phyloP scores from a whole-genome alignment of 2,888 invertebrate genomes.

The Volucella inanis region DNA sequence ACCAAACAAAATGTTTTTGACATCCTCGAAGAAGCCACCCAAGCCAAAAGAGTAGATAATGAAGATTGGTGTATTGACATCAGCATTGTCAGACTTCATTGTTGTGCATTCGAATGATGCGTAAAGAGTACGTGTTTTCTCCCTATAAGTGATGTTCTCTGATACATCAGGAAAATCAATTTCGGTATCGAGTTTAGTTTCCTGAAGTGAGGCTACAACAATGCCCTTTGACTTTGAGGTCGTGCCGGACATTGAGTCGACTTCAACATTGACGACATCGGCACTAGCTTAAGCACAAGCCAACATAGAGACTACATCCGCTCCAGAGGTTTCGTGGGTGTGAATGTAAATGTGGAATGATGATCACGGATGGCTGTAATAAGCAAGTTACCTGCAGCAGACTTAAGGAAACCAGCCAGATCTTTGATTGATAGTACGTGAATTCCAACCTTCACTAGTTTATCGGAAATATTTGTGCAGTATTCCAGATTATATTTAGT shows the following conservation, averaged over 20 bases:
- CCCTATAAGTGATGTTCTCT: constrained; percentile 99
- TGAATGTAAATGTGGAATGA: constrained; percentile 99
- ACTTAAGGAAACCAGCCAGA: constrained; percentile 98
- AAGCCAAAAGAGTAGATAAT: constrained; percentile 98
- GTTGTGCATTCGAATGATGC: constrained; percentile 99
- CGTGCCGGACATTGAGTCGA: constrained; percentile 99
- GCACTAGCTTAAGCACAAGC: constrained; percentile 96
- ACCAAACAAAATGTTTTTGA: constrained; percentile 96
- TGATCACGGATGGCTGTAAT: constrained; percentile 94
- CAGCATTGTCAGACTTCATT: constrained; percentile 99
- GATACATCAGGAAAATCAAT: constrained; percentile 91
- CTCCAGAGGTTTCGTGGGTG: constrained; percentile 99
- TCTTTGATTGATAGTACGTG: constrained; percentile 97
- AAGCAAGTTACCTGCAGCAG: constrained; percentile 92
- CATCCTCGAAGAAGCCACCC: constrained; percentile 97
- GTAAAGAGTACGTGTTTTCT: constrained; percentile 97
- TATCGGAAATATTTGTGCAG: constrained; percentile 95
- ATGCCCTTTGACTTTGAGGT: constrained; percentile 99
- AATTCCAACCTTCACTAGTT: constrained; percentile 97
- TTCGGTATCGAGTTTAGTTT: constrained; percentile 84
- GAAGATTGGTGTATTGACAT: constrained; percentile 99
- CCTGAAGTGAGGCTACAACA: constrained; percentile 92
- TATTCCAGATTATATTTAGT: constrained; percentile 98
- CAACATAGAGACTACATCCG: constrained; percentile 97
- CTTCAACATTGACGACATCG: constrained; percentile 98